These are phyloP conservation scores for Drosophila persimilis DNA, from an alignment of 1,140 invertebrate genomes.

Conservation along the genomic window DNA sequence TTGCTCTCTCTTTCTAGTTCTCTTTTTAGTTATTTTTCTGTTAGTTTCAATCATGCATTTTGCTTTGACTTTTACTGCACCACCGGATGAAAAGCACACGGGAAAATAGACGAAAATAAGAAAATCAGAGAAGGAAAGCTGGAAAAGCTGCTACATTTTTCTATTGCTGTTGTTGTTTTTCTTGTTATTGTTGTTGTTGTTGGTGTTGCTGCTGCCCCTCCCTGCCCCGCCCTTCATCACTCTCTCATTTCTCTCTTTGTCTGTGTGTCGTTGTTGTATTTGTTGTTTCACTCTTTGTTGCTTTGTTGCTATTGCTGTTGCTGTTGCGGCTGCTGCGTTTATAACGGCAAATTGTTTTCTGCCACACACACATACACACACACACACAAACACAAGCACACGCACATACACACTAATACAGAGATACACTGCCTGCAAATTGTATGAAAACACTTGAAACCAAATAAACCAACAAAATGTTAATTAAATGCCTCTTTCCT, in stretches of 20 bases:
- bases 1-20: conserved; percentile 29
- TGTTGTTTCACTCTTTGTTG: conserved; percentile 62
- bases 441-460: conserved; percentile 57
- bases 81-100: conserved; percentile 20
- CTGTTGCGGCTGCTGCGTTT: conserved; percentile 44
- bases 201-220: conserved; percentile 8
- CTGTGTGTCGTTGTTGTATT: conserved; percentile 28
- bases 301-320: conserved; percentile 54
- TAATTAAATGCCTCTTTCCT: conserved; percentile 37
- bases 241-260: conserved; percentile 5
- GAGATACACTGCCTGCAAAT: conserved; percentile 66
- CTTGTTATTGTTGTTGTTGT: conserved; percentile 40
- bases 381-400: conserved; percentile 14
- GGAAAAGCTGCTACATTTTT: conserved; percentile 63
- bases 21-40: conserved; percentile 39
- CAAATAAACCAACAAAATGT: conserved; percentile 53
- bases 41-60: conserved; percentile 71
- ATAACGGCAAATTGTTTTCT: conserved; percentile 56
- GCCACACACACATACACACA: conserved; percentile 19
- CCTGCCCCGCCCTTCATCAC: neutral
- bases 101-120: conserved; percentile 21
- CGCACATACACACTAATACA: conserved; percentile 12
- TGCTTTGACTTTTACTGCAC: conserved; percentile 74
- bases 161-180: conserved; percentile 40
- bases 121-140: conserved; percentile 42